Conservation (phyloP, 2,797 vertebrate genomes). For the Ambastaia sidthimunki region DNA sequence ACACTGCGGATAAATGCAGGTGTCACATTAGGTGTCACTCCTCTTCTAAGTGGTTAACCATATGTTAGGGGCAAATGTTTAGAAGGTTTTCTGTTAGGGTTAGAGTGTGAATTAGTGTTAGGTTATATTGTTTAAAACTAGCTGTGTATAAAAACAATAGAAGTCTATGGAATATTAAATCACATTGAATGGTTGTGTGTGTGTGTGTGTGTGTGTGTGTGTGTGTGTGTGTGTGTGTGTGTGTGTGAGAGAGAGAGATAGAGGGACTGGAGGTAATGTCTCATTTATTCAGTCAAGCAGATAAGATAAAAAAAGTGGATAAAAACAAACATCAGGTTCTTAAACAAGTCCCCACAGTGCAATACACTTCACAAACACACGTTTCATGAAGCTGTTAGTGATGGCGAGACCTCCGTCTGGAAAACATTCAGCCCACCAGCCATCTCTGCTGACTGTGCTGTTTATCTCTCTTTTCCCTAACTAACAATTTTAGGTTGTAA, state of each 20-base stretch:
- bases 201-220: too few relatives aligned
- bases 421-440: not conserved
- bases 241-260: not conserved
- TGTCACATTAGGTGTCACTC: not conserved
- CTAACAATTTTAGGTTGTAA: too few relatives aligned
- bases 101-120: too few relatives aligned
- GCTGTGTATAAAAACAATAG: too few relatives aligned
- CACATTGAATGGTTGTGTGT: too few relatives aligned
- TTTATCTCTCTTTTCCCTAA: too few relatives aligned
- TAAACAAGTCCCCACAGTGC: not conserved
- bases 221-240: not conserved
- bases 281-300: constrained; percentile 37
- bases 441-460: too few relatives aligned
- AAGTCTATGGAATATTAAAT: too few relatives aligned
- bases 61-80: too few relatives aligned
- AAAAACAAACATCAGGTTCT: constrained; percentile 24
- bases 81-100: too few relatives aligned
- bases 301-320: constrained; percentile 12
- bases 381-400: not conserved
- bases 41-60: too few relatives aligned
- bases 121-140: too few relatives aligned
- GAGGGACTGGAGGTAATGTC: constrained; percentile 16
- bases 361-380: not conserved
- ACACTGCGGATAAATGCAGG: not conserved
- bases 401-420: not conserved